Base-by-base conservation (phyloP, 2,113 vertebrate species). In the Dromaius novaehollandiae region DNA sequence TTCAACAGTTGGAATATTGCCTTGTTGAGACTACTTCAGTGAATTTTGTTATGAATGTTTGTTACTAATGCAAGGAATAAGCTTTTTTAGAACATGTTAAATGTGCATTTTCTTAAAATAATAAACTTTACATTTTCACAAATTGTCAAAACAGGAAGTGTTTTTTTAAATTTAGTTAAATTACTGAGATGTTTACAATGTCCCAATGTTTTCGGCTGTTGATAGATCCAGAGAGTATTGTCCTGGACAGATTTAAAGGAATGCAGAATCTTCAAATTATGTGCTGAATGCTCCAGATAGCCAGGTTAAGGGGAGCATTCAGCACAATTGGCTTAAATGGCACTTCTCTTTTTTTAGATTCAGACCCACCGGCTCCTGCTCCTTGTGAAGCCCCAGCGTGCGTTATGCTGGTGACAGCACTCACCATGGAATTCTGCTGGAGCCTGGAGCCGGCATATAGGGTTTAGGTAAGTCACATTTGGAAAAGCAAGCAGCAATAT, bases 381-480 rank as follows among this genome's bases (percentile, higher is more conserved):
- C 96, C 96, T 97, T 97, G 91, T 97, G 97, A 97, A 96, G 93
- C 93, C 96, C 82, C 96, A 96, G 77, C 91, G 93, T 96, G 95
- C 91, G 12, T 97, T 95, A 96, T 0, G 90, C 93, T 97, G 96
- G 97, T 96, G 97, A 96, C 96, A 94, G 87, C 94, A 70, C 89
- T 96, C 96, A 96, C 94, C 97, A 94, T 91, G 97, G 97, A 97
- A 95, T 93, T 97, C 97, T 95, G 80, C 95, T 96, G 97, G 97
- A 97, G 97, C 82, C 96, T 97, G 97, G 96, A 97, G 97, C 96
- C 97, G 96, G 97, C 96, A 87, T 95, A 68, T 97, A 97, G 97
- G 96, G 96, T 93, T 97, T 97, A 97, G 96, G 96, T 97, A 97
- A 97, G 96, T 97, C 95, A 0, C 44, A 64, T 89, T 95, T 90